Percentiles rank a stretch among this genome's conserved stretches.
Evolutionary conservation across 1,140 invertebrate species (phyloP).

Genomic region (Gryllus bimaculatus): DNA sequence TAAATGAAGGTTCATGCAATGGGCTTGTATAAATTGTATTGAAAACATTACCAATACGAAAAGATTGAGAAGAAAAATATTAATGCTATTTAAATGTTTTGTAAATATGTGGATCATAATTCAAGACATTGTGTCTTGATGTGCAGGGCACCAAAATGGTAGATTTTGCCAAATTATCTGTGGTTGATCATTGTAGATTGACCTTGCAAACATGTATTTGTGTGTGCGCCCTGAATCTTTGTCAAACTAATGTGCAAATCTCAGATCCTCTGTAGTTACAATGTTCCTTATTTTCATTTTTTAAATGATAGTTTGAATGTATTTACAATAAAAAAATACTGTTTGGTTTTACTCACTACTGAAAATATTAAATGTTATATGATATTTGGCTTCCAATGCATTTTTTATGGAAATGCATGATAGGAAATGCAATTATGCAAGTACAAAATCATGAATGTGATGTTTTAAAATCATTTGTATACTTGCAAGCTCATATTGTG

Average conservation of each 20-base stretch:
- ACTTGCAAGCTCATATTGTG: background rate
- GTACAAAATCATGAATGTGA: background rate
- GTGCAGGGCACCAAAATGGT: background rate
- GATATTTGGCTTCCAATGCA: background rate
- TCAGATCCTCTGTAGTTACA: slow-evolving; percentile 1
- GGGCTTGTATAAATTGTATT: background rate
- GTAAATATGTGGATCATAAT: slow-evolving; percentile 14
- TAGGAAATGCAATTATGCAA: background rate
- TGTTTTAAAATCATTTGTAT: background rate
- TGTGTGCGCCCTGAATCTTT: background rate
- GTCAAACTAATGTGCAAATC: slow-evolving; percentile 4
- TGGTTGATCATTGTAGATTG: slow-evolving; percentile 1
- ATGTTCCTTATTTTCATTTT: background rate
- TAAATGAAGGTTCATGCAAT: no score
- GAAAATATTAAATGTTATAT: background rate
- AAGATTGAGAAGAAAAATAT: background rate
- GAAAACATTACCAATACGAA: background rate
- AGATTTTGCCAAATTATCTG: background rate
- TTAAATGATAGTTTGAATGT: background rate
- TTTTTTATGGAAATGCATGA: background rate
- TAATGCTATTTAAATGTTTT: slow-evolving; percentile 14
- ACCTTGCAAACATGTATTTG: slow-evolving; percentile 1
- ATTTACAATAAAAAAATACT: background rate
- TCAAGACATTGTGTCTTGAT: background rate
- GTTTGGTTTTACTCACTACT: background rate